Evolutionary conservation across 1,140 invertebrate genomes (phyloP).

Genomic region (Melitaea cinxia): DNA sequence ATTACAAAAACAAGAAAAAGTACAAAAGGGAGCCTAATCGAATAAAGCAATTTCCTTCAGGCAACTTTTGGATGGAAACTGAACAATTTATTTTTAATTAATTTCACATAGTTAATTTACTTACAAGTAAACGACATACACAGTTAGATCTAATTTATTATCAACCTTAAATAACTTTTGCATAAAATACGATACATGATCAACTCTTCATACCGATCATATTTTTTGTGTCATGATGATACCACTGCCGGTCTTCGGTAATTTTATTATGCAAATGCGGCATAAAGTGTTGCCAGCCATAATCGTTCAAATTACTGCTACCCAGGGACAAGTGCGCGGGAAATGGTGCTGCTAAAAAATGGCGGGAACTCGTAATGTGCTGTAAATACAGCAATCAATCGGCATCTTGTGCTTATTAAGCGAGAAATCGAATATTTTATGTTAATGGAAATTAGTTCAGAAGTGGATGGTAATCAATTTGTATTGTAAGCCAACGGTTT

Average conservation of each 20-base stretch:
- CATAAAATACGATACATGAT: constrained; percentile 59
- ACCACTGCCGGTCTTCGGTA: constrained; percentile 52
- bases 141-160: constrained; percentile 46
- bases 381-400: constrained; percentile 49
- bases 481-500: not conserved
- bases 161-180: constrained; percentile 47
- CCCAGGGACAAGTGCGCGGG: constrained; percentile 53
- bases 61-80: no score
- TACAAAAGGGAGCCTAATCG: no score
- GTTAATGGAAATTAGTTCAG: constrained; percentile 41
- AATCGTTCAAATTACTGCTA: constrained; percentile 70
- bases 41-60: no score
- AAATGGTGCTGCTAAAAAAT: constrained; percentile 56
- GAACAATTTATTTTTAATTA: constrained; percentile 19
- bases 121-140: constrained; percentile 25
- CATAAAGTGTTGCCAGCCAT: constrained; percentile 79
- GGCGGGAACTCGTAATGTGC: constrained; percentile 45
- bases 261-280: constrained; percentile 81
- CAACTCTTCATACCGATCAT: constrained; percentile 30
- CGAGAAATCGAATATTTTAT: constrained; percentile 33
- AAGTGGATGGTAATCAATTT: not conserved
- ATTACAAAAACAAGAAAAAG: no score
- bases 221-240: constrained; percentile 63
- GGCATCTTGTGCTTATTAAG: constrained; percentile 42
- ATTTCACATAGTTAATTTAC: constrained; percentile 25